Evolutionary conservation across 2,797 vertebrate species (phyloP), one percentile per base, ranked within the genome.

Genomic region (Capromys pilorides): DNA sequence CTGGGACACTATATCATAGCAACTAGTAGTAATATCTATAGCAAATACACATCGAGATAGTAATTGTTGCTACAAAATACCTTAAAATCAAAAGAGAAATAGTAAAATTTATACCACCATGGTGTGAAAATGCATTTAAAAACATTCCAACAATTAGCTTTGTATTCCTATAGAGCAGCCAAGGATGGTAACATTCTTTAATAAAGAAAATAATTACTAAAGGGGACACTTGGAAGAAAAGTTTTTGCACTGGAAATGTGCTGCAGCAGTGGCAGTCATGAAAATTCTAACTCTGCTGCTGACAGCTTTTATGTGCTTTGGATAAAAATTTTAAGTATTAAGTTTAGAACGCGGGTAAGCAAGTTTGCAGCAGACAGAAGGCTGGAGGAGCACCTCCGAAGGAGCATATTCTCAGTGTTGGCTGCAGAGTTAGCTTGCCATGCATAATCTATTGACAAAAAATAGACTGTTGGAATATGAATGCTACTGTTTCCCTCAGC

Each of bases 171-270:
- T 69, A 88, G 1, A 62, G 4, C 24, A n/a, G 11, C 31, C 36
- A 62, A 71, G 12, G 21, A 92, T 81, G 22, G 9, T 86, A 84
- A 86, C 73, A 67, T 9, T 61, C 22, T 75, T 62, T 36, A 62
- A 41, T 51, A 45, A 73, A 66, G n/a, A 84, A 91, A 88, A 94
- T 64, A 88, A 84, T 78, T 73, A 78, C 19, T 88, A 67, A 81
- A 73, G 10, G 7, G 1, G 2, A 36, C 0, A 4, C 9, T 82
- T 41, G 21, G 31, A 75, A 87, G 73, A 45, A 36, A 93, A 62
- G 57, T 16, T 54, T 41, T 91, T 2, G 41, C 69, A 88, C 62
- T 86, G 51, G 22, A 22, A 22, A 61, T 77, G 81, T 16, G 61
- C 14, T 39, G 71, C 2, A 67, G 0, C 7, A 62, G 69, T 5